Evolutionary conservation across 2,113 vertebrate species (phyloP), one percentile per base, ranked within the genome.

Genomic region (Passer domesticus): DNA sequence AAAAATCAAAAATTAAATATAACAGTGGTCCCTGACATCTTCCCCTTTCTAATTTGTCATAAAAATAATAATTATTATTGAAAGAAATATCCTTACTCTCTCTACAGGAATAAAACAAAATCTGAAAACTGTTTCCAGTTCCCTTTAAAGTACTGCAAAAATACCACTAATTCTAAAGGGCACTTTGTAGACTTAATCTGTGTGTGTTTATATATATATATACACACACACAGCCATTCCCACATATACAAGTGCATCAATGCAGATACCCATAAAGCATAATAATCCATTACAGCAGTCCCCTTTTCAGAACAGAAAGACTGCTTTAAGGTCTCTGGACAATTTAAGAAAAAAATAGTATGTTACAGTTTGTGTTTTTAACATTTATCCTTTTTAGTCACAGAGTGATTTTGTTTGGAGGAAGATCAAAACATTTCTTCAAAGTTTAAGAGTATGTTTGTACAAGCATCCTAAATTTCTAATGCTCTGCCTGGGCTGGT

Each of bases 161-260:
- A 39, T 33, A 8, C 5, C 31, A 73, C 3, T 33, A 47, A 43
- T 73, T 77, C 35, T 25, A 68, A 82, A 82, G 13, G 24, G 7
- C 1, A 12, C 1, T 82, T 43, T 59, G 20, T 25, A 52, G 30
- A 53, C 16, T 69, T 66, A 58, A 15, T 82, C 8, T 50, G 3
- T 39, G 3, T 39, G 5, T 15, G 2, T 6, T 4, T 35, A 9
- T 13, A 37, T 28, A 9, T 28, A 19, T 7, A 13, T 10, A 37
- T 3, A 24, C 3, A 31, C 31, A 9, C 1, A 21, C 1, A 60
- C 2, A 31, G 11, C 2, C 16, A 79, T 33, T 23, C 47, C 46
- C 6, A 50, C 11, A 19, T 35, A 13, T 13, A 43, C 2, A 16
- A 73, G 5, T 27, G 4, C 4, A 75, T 23, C 10, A 10, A 11